Conservation (phyloP, 2,797 vertebrate species). For the Amblyraja radiata region DNA sequence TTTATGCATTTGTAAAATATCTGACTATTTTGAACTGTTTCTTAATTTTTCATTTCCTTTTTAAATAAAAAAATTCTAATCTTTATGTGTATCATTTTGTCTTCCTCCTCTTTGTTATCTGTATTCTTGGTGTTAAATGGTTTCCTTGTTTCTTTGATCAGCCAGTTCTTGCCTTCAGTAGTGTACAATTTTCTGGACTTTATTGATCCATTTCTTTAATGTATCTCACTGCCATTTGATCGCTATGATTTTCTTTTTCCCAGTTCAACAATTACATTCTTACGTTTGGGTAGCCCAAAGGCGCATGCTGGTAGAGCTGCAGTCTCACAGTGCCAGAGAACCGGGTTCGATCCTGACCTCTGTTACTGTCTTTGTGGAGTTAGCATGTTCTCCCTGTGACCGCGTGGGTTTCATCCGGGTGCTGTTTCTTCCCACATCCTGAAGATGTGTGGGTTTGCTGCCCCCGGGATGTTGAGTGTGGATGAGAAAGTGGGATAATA, state of each 20-base stretch:
- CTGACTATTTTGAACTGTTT: not conserved
- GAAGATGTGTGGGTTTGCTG: too few species aligned
- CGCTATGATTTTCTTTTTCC: not conserved
- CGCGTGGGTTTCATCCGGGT: too few species aligned
- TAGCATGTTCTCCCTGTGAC: too few species aligned
- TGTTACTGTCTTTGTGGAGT: too few species aligned
- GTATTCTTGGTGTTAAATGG: not conserved
- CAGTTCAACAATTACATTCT: too few species aligned
- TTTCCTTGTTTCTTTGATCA: not conserved
- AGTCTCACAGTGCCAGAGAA: too few species aligned
- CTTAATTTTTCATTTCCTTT: not conserved
- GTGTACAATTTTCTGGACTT: not conserved
- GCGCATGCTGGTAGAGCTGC: too few species aligned
- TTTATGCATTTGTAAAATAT: not conserved
- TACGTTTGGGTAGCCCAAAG: too few species aligned
- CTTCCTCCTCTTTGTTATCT: not conserved
- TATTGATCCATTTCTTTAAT: not conserved
- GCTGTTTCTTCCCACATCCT: too few species aligned
- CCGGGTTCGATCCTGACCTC: too few species aligned
- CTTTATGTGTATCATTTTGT: not conserved
- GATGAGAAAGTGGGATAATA: too few species aligned
- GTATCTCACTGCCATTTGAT: not conserved
- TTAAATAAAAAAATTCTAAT: not conserved
- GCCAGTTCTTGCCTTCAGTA: not conserved
- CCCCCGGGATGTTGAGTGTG: too few species aligned